Evolutionary conservation across 2,113 vertebrate species (phyloP).

Genomic region (Ramphastos sulfuratus): DNA sequence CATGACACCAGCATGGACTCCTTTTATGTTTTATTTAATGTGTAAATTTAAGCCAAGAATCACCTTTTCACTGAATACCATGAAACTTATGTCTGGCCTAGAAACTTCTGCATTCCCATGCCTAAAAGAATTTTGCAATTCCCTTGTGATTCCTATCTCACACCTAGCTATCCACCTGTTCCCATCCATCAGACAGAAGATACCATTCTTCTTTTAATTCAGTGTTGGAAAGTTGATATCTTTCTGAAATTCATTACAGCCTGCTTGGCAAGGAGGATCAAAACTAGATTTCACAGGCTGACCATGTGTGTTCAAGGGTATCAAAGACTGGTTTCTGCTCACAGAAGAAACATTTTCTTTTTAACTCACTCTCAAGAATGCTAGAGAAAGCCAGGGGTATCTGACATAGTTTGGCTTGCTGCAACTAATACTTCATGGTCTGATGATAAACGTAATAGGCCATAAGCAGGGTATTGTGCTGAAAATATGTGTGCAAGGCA

Average conservation of each 20-base stretch:
- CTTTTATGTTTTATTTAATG: background rate
- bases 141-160: background rate
- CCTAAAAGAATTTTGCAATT: background rate
- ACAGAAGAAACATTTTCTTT: slow-evolving; percentile 31
- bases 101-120: background rate
- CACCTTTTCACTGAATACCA: background rate
- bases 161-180: background rate
- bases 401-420: slow-evolving; percentile 51
- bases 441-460: slow-evolving; percentile 49
- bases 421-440: slow-evolving; percentile 52
- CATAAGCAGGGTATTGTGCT: background rate
- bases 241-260: slow-evolving; percentile 15
- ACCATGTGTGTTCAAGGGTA: slow-evolving; percentile 4
- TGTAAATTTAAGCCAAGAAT: background rate
- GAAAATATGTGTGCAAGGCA: background rate
- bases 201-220: background rate
- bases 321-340: slow-evolving; percentile 33
- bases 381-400: slow-evolving; percentile 7
- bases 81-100: background rate
- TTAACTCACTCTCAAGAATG: background rate
- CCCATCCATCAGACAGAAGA: background rate
- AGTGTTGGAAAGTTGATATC: background rate
- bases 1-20: background rate
- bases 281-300: slow-evolving; percentile 26
- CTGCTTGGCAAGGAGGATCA: background rate